A percentile compares a stretch with the other conserved stretches of the same genome.
Evolutionary conservation across 1,140 invertebrate genomes (phyloP).

Genomic region (Periplaneta americana): DNA sequence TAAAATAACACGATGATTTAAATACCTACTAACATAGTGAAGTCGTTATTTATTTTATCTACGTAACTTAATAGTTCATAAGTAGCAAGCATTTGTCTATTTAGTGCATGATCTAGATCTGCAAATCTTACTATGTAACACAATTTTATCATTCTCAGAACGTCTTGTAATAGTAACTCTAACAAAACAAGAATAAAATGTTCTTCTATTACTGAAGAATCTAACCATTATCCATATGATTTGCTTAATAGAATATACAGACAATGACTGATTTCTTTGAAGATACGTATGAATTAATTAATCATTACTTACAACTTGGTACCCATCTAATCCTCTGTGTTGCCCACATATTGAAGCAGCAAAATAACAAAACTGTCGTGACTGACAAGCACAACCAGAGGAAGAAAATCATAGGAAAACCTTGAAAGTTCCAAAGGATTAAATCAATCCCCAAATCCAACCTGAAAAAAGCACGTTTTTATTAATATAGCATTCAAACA

Average conservation of each 20-base stretch:
- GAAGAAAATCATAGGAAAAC: constrained; percentile 44
- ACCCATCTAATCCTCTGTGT: constrained; percentile 23
- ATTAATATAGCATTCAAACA: background rate
- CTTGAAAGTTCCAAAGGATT: constrained; percentile 47
- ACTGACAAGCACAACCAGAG: constrained; percentile 51
- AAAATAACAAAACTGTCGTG: constrained; percentile 45
- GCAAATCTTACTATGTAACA: background rate
- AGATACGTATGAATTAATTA: background rate
- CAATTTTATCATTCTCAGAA: too few relatives aligned
- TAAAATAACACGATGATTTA: too few relatives aligned
- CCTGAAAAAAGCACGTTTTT: constrained; percentile 40
- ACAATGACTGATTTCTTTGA: too few relatives aligned
- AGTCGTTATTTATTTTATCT: too few relatives aligned
- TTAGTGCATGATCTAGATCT: background rate
- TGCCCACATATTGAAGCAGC: constrained; percentile 49
- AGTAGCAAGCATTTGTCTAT: background rate
- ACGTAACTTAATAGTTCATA: too few relatives aligned
- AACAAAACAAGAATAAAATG: too few relatives aligned
- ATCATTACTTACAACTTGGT: background rate
- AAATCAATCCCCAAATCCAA: constrained; percentile 47
- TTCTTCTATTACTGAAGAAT: too few relatives aligned
- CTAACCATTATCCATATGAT: too few relatives aligned
- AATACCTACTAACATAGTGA: too few relatives aligned
- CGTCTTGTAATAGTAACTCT: too few relatives aligned
- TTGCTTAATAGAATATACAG: too few relatives aligned